Evolutionary conservation across 2,888 invertebrate species (phyloP), one percentile per base, ranked within the genome.

Genomic region (Ctenicera cuprea): DNA sequence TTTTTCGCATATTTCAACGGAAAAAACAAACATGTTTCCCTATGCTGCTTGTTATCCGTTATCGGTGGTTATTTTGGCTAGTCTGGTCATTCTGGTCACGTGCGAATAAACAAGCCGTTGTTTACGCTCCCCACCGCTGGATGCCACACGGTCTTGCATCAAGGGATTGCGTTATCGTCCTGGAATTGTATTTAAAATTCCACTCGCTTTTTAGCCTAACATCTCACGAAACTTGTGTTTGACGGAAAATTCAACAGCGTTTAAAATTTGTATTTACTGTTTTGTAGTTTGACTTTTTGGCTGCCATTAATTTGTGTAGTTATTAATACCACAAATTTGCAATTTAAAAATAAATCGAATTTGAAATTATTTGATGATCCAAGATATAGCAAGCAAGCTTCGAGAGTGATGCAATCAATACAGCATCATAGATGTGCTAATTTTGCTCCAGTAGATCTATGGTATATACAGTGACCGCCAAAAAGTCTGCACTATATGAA

Each of bases 91-190:
- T 67, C 75, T 45, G 66, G 71, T 75, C 77, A 77, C 77, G 77
- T 74, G 70, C 68, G 71, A 67, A 77, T 77, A 77, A 77, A 75
- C 77, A 75, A 71, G 70, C 65, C 62, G 50, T 71, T 75, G 75
- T 77, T 77, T 75, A 71, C 67, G 64, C 59, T 71, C 62, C 71
- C 65, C 64, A 43, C 61, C 45, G 66, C 38, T 65, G 71, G 65
- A 65, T 66, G 69, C 61, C 65, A 65, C 54, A 57, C 48, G 54
- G 69, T 57, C 65, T 52, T 48, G 65, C 69, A 73, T 70, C 73
- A 41, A 65, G 69, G 68, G 69, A 75, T 68, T 75, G 68, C 62
- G 62, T 71, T 75, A 75, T 75, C 74, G 63, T 68, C 50, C 50
- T 71, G 71, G 63, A 69, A 71, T 75, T 71, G 67, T 67, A 71